These are phyloP conservation scores for Sinhomidia bicolor DNA, from an alignment of 2,888 invertebrate species.

Conservation along the genomic window DNA sequence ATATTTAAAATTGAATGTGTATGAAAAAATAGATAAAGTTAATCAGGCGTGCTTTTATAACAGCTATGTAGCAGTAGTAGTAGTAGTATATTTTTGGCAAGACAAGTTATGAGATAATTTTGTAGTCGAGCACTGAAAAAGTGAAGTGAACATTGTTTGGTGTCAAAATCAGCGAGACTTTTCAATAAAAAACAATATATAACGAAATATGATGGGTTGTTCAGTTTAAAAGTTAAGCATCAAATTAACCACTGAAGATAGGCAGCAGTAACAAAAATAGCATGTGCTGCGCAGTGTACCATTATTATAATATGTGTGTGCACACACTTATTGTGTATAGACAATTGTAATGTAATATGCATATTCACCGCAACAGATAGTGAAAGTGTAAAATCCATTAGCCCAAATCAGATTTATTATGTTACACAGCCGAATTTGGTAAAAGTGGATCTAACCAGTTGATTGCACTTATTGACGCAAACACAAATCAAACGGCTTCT, in stretches of 20 bases:
- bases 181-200: slow-evolving; percentile 21
- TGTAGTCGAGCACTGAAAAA: slow-evolving; percentile 20
- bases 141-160: not conserved
- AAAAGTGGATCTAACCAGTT: slow-evolving; percentile 20
- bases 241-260: slow-evolving; percentile 8
- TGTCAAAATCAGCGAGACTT: slow-evolving; percentile 10
- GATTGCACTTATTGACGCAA: slow-evolving; percentile 40
- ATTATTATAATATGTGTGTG: not conserved
- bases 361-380: slow-evolving; percentile 53
- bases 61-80: no score
- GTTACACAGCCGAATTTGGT: slow-evolving; percentile 41
- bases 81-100: slow-evolving; percentile 39
- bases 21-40: not conserved
- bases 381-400: slow-evolving; percentile 72
- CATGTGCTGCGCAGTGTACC: not conserved
- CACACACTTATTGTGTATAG: no score
- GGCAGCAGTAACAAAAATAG: not conserved
- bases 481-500: slow-evolving; percentile 11
- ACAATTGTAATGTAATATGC: not conserved
- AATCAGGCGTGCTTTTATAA: slow-evolving; percentile 51
- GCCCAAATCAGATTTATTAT: slow-evolving; percentile 60
- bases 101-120: slow-evolving; percentile 34
- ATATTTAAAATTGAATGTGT: not conserved
- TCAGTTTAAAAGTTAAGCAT: slow-evolving; percentile 23
- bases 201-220: slow-evolving; percentile 8